Percentiles rank a stretch among this genome's conserved stretches.
Evolutionary conservation across 53 echinoderm and acorn worm species (phyloP).

Genomic region (Stichopus horrens): DNA sequence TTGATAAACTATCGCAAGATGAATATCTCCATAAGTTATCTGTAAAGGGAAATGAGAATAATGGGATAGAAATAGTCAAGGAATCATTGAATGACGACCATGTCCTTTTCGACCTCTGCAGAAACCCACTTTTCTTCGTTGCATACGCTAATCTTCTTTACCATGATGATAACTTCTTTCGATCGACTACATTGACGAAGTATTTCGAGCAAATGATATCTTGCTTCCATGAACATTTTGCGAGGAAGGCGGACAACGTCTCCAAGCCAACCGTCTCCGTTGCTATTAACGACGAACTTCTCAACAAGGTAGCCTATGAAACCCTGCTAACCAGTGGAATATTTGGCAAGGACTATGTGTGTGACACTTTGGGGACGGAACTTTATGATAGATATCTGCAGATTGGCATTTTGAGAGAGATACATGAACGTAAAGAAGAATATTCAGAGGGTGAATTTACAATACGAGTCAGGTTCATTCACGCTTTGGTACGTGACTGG

Average conservation of each 20-base stretch:
- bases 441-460: not conserved
- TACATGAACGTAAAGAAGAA: not conserved
- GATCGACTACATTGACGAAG: not conserved
- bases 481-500: not conserved
- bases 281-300: not conserved
- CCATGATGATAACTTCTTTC: not conserved
- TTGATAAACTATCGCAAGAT: not conserved
- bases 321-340: not conserved
- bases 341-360: not conserved
- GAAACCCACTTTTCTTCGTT: not conserved
- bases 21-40: not conserved
- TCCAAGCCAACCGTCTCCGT: not conserved
- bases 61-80: not conserved
- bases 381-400: not conserved
- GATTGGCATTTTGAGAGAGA: not conserved
- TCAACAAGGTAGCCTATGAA: not conserved
- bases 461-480: not conserved
- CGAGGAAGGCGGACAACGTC: not conserved
- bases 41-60: not conserved
- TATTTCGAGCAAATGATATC: not conserved
- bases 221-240: not conserved
- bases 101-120: not conserved
- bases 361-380: not conserved
- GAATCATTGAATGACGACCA: not conserved
- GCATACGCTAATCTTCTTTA: not conserved